Conservation (phyloP, 2,888 invertebrate genomes). For the Muscina levida region DNA sequence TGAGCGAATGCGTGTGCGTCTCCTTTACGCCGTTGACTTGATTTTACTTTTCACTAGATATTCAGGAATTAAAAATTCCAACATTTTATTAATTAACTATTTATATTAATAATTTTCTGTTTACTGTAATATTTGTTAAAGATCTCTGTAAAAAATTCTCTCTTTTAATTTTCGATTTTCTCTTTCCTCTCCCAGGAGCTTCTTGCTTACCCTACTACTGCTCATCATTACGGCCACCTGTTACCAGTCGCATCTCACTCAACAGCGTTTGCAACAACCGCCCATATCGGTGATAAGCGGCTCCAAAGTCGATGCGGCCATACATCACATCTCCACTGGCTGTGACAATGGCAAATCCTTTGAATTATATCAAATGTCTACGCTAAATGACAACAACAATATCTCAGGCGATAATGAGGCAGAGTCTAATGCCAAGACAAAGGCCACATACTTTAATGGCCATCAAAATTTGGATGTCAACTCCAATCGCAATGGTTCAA, state of each 20-base stretch:
- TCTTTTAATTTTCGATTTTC: conserved; percentile 10
- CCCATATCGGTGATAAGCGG: conserved; percentile 73
- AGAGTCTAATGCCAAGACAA: conserved; percentile 74
- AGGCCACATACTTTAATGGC: conserved; percentile 67
- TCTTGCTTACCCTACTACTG: conserved; percentile 73
- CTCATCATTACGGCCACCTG: conserved; percentile 83
- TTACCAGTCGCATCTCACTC: conserved; percentile 82
- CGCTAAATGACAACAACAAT: conserved; percentile 73
- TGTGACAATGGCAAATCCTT: conserved; percentile 76
- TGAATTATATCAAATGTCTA: conserved; percentile 79
- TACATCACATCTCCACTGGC: conserved; percentile 52
- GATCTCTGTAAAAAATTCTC: too few relatives aligned
- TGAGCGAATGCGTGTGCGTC: too few relatives aligned
- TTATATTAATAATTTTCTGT: too few relatives aligned
- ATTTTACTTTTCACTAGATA: too few relatives aligned
- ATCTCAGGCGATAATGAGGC: conserved; percentile 69
- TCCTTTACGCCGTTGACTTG: too few relatives aligned
- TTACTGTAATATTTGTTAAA: too few relatives aligned
- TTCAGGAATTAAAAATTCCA: too few relatives aligned
- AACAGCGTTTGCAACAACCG: conserved; percentile 68
- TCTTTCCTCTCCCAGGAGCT: conserved; percentile 73
- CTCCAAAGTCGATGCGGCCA: conserved; percentile 69
- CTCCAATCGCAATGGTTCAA: conserved; percentile 45
- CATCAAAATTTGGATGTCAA: conserved; percentile 22
- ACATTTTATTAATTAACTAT: too few relatives aligned